phyloP scores from a whole-genome alignment of 2,113 vertebrate species.

The Excalfactoria chinensis region DNA sequence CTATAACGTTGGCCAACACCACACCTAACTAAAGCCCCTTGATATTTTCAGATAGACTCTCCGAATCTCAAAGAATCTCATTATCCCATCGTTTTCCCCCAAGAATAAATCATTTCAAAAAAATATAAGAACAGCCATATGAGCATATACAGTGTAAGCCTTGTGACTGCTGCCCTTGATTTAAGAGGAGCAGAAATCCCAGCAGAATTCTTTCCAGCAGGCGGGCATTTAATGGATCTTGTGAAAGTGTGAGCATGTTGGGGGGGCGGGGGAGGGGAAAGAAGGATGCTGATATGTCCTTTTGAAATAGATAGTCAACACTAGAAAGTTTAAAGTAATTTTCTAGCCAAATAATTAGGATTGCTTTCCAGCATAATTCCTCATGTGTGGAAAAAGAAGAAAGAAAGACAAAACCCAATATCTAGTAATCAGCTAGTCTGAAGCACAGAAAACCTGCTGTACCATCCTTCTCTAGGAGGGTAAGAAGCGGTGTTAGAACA shows the following conservation, averaged over 20 bases:
- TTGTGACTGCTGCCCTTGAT: conserved; percentile 31
- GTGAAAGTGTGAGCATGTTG: conserved; percentile 39
- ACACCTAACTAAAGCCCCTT: background rate
- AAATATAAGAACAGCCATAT: conserved; percentile 10
- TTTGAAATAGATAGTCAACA: conserved; percentile 10
- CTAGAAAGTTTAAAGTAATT: background rate
- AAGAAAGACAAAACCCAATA: background rate
- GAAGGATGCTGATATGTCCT: conserved; percentile 44
- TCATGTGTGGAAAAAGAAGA: background rate
- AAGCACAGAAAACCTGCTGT: background rate
- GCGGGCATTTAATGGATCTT: conserved; percentile 37
- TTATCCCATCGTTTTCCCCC: background rate
- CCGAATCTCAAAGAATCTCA: background rate
- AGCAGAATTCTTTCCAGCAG: conserved; percentile 20
- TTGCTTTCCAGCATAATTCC: conserved; percentile 10
- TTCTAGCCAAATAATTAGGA: conserved; percentile 30
- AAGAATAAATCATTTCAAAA: background rate
- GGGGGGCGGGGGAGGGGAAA: no score
- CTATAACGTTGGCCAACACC: background rate
- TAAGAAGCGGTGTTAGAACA: background rate
- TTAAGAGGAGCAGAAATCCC: conserved; percentile 57
- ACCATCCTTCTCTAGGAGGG: background rate
- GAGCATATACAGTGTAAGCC: conserved; percentile 20
- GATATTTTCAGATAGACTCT: background rate
- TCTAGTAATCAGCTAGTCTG: background rate